Evolutionary conservation across 2,113 vertebrate species (phyloP), one percentile per base, ranked within the genome.

Genomic region (Glareola pratincola): DNA sequence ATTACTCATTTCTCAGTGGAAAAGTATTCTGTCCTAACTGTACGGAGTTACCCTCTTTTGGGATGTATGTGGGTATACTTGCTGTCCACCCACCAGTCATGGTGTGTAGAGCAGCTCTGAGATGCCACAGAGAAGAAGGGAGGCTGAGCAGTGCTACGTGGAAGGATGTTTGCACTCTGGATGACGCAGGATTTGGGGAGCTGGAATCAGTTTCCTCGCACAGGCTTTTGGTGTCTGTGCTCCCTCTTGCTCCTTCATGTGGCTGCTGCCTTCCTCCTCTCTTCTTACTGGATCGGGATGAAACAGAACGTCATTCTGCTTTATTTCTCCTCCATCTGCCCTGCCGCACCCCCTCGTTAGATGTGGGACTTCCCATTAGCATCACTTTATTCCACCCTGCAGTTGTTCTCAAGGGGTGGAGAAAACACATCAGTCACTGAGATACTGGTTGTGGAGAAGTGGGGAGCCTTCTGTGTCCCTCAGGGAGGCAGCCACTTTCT

Each of bases 231-330:
- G 29, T 76, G 78, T 92, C 74, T 90, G 43, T 7, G 3, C 5
- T 91, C 37, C 12, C 6, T 75, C 71, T 88, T 54, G 22, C 19
- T 92, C 73, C 83, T 97, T 96, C 91, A 85, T 96, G 94, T 96
- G 94, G 76, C 80, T 84, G 59, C 69, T 93, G 53, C 21, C 74
- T 87, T 91, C 78, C n/a, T 87, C 21, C 36, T 83, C 76, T 87
- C 48, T 77, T 88, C 59, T 89, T 62, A 53, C 69, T 96, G 95
- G 93, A 96, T 56, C 3, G 1, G 91, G 91, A 96, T 97, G 83
- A 97, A 97, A 94, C 60, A 37, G n/a, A 80, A 91, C 1, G 16
- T 30, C 22, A 60, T 83, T 60, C 83, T 92, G 85, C 60, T 96
- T 93, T 84, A 63, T 91, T 93, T 93, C 60, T 84, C 17, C 26